phyloP scores from a whole-genome alignment of 1,140 invertebrate species.

The Lysiphlebus fabarum region DNA sequence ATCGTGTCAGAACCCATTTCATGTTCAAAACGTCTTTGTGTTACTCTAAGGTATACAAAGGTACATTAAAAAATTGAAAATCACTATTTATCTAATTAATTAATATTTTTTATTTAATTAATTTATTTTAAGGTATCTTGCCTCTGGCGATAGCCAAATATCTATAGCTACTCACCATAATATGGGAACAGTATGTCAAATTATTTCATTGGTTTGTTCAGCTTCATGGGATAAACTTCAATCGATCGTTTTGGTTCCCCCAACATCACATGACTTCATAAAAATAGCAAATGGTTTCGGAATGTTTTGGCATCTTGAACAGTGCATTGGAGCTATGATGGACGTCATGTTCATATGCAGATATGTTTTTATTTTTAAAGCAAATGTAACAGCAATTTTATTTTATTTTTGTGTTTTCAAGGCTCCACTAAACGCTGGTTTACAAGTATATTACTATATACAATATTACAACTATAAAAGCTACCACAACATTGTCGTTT shows the following conservation, averaged over 20 bases:
- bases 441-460: too few species aligned
- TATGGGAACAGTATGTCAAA: slow-evolving; percentile 29
- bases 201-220: slow-evolving; percentile 28
- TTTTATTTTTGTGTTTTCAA: too few species aligned
- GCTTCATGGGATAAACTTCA: slow-evolving; percentile 28
- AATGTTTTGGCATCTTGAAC: slow-evolving; percentile 30
- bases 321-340: slow-evolving; percentile 40
- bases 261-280: slow-evolving; percentile 37
- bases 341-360: slow-evolving; percentile 41
- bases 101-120: too few species aligned
- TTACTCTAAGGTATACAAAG: too few species aligned
- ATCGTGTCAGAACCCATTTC: too few species aligned
- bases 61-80: too few species aligned
- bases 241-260: slow-evolving; percentile 25
- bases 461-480: slow-evolving; percentile 1
- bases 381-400: too few species aligned
- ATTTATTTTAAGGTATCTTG: slow-evolving; percentile 3
- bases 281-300: slow-evolving; percentile 35
- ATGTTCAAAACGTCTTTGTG: too few species aligned
- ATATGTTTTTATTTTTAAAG: too few species aligned
- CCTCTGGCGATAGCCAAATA: slow-evolving; percentile 9
- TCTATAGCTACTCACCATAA: slow-evolving; percentile 26
- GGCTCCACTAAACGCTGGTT: too few species aligned
- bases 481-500: background rate
- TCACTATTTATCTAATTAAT: too few species aligned